Evolutionary conservation across 92 coral and sea anemone genomes (phyloP).

Genomic region (Meandrina meandrites): DNA sequence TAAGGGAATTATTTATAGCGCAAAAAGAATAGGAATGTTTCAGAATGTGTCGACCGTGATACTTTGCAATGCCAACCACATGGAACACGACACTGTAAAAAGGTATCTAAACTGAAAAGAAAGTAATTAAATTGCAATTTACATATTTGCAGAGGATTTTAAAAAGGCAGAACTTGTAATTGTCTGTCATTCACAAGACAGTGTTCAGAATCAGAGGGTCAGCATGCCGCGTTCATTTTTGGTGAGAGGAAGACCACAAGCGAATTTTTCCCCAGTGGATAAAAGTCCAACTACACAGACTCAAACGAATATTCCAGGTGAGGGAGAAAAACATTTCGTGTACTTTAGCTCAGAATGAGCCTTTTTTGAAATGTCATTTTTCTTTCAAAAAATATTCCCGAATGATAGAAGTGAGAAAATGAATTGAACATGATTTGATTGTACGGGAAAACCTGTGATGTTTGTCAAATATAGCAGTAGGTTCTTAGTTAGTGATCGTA

Average conservation of each 20-base stretch:
- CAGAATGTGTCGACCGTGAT: neutral
- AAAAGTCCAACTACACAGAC: slow-evolving; percentile 25
- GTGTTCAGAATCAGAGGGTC: slow-evolving; percentile 17
- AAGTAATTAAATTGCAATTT: slow-evolving; percentile 77
- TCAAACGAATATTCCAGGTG: slow-evolving; percentile 38
- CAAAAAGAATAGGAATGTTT: neutral
- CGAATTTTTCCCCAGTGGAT: slow-evolving; percentile 16
- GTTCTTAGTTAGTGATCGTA: neutral
- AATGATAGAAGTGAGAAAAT: slow-evolving; percentile 17
- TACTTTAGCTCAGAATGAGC: neutral
- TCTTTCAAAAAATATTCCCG: neutral
- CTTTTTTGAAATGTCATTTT: neutral
- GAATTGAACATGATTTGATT: slow-evolving; percentile 35
- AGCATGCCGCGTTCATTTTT: slow-evolving; percentile 87
- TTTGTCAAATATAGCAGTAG: neutral
- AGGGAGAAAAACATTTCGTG: slow-evolving; percentile 15
- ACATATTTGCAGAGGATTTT: slow-evolving; percentile 72
- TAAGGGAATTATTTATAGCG: neutral
- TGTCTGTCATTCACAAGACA: slow-evolving; percentile 42
- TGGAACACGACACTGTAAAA: slow-evolving; percentile 22
- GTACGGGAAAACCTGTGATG: neutral
- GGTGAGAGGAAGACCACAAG: slow-evolving; percentile 66
- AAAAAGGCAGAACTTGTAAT: slow-evolving; percentile 68
- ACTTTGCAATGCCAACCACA: slow-evolving; percentile 4
- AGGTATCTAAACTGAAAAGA: slow-evolving; percentile 47